These are phyloP conservation scores for Gymnothorax javanicus DNA, from an alignment of 2,797 vertebrate genomes.

Conservation along the genomic window DNA sequence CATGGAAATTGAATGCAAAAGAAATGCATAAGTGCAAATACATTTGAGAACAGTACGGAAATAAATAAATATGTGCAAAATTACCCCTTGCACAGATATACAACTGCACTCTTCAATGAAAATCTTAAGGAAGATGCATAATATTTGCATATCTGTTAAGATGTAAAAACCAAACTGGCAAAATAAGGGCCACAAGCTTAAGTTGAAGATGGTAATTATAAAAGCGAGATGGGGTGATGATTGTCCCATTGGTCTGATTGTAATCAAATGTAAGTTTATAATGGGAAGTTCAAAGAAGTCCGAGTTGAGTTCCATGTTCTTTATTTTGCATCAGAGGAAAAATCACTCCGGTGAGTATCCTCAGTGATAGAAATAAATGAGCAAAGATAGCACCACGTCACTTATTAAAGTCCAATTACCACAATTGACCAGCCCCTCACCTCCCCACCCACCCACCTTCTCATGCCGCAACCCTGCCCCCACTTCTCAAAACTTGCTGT, in stretches of 20 bases:
- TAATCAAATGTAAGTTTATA: background rate
- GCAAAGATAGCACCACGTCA: background rate
- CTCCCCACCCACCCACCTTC: too few relatives aligned
- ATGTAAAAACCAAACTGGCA: background rate
- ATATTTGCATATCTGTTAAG: background rate
- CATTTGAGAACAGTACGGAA: background rate
- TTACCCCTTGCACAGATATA: background rate
- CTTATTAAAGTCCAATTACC: background rate
- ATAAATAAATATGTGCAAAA: background rate
- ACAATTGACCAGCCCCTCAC: too few relatives aligned
- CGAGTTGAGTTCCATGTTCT: background rate
- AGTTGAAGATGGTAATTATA: background rate
- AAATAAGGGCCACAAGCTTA: background rate
- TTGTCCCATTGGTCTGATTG: background rate
- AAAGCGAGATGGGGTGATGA: background rate
- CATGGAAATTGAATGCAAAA: conserved; percentile 2
- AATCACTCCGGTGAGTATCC: background rate
- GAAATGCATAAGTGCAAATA: background rate
- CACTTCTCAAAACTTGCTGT: too few relatives aligned
- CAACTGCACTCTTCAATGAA: background rate
- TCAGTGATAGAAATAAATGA: background rate
- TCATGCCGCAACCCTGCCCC: too few relatives aligned
- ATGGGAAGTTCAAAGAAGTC: background rate
- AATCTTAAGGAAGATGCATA: background rate
- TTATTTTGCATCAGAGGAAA: background rate